Base-by-base conservation (phyloP, 2,113 vertebrate species). In the Pholis gunnellus region DNA sequence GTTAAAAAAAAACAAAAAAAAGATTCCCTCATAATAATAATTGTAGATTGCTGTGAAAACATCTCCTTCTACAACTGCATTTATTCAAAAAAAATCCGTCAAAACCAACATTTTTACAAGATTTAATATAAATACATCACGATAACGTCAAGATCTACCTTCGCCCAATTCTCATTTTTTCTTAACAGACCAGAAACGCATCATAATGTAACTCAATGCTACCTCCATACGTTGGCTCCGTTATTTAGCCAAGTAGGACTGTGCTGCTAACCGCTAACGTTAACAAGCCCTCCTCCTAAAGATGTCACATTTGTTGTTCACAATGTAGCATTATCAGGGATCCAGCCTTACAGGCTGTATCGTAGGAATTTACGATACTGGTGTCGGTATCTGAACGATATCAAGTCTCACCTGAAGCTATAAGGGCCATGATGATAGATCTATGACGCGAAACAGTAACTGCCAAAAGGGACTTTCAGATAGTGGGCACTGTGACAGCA, bases 401-500 rank as follows among this genome's bases (percentile, higher is more conserved):
- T 59, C 7, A 29, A 44, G 64, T 48, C 2, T 60, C 27, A 73
- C 42, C 52, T 25, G 20, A 54, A 18, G 44, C 64, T 82, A 57
- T 52, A 59, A 50, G 2, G 20, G 1, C 9, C 7, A 3, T 50
- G 59, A 82, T 87, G 44, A 80, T 50, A 27, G 83, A 83, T 69
- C 44, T 70, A 3, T 66, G 72, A 56, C 15, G 15, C 38, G 57
- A 63, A 63, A 60, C 36, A 57, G 36, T 50, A 36, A 67, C 5
- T 36, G 71, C 60, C 46, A 46, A 59, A 25, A 78, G 42, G 59
- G 42, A 27, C 34, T 54, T 42, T 54, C 25, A 72, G 7, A 72
- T 76, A 66, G 74, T 44, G 60, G 72, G 74, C 50, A 20, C 54
- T 63, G 20, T 72, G 29, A 78, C 38, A 40, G 54, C 56, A 78